Base-by-base conservation (phyloP, 2,113 vertebrate species). In the Rhegmatorhina hoffmannsi region DNA sequence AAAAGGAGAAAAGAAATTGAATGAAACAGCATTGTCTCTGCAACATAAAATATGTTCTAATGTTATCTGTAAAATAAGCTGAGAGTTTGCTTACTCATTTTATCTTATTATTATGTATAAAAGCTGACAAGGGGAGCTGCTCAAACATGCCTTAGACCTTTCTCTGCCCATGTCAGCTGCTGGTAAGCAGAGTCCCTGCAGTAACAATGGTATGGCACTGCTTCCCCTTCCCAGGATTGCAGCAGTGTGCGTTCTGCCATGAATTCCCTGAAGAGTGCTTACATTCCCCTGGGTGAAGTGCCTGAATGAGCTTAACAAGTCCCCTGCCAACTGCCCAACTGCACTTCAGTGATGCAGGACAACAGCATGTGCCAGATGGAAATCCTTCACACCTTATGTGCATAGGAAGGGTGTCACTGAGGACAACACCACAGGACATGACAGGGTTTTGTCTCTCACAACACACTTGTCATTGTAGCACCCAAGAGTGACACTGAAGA, bases 21-120 rank as follows among this genome's bases (percentile, higher is more conserved):
- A 90, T n/a, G 34, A 91, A 96, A 66, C 34, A 67, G 76, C 83
- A 90, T 18, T 49, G 74, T 84, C 66, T 60, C 87, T 96, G 85
- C 49, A 95, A 60, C 34, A 75, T 53, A 40, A 87, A 92, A 82
- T 33, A 77, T 24, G 21, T 83, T 92, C 18, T 91, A 87, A 64
- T 38, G 18, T 88, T 93, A 70, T 25, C 25, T 67, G 62, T 89
- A 82, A 84, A 92, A 68, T 5, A 63, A 77, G 7, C 24, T 31
- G 21, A 14, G 12, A 36, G 13, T 5, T 59, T 73, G 25, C 38
- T 87, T 75, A 78, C 29, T 74, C 33, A 38, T 52, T 94, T 90
- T 89, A 24, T 26, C 15, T 15, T 66, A 33, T 55, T 92, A 43
- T 52, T 70, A 62, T 4, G 1, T 6, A 33, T 13, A 56, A 87